Conservation (phyloP, 2,113 vertebrate species). For the Ia io region DNA sequence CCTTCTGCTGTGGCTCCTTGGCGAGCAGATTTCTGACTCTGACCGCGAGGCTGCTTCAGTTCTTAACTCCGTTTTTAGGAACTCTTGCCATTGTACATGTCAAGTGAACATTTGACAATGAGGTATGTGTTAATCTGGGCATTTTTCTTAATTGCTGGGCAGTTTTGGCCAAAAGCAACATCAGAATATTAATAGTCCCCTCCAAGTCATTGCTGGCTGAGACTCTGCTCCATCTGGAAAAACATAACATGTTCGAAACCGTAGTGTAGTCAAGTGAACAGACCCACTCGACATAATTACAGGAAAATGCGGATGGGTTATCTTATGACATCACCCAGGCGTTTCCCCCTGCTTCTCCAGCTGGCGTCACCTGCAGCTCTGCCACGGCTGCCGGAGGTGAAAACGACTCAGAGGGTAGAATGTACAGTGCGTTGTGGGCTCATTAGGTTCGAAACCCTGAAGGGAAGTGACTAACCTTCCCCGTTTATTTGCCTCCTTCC, state of each 20-base stretch:
- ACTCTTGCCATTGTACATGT: conserved; percentile 48
- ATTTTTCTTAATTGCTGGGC: conserved; percentile 74
- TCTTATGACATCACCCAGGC: conserved; percentile 73
- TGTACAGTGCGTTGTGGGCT: conserved; percentile 42
- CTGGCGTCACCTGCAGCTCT: conserved; percentile 37
- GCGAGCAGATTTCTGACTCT: conserved; percentile 14
- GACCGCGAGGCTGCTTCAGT: neutral
- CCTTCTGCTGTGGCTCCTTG: neutral
- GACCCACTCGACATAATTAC: conserved; percentile 75
- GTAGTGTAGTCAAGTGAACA: conserved; percentile 51
- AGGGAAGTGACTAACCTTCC: conserved; percentile 73
- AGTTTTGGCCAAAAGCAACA: conserved; percentile 83
- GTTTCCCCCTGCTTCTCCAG: conserved; percentile 50
- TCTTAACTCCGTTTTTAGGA: neutral
- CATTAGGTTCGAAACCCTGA: conserved; percentile 56
- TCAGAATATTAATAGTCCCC: conserved; percentile 76
- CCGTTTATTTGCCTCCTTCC: conserved; percentile 67
- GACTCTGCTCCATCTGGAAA: conserved; percentile 82
- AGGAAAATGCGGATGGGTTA: conserved; percentile 77
- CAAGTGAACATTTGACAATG: conserved; percentile 73
- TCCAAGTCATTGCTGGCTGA: conserved; percentile 80
- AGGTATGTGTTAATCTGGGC: conserved; percentile 85
- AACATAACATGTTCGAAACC: conserved; percentile 73
- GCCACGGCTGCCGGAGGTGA: conserved; percentile 64
- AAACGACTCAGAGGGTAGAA: conserved; percentile 55